phyloP scores from a whole-genome alignment of 2,113 vertebrate genomes.

The Apus apus region DNA sequence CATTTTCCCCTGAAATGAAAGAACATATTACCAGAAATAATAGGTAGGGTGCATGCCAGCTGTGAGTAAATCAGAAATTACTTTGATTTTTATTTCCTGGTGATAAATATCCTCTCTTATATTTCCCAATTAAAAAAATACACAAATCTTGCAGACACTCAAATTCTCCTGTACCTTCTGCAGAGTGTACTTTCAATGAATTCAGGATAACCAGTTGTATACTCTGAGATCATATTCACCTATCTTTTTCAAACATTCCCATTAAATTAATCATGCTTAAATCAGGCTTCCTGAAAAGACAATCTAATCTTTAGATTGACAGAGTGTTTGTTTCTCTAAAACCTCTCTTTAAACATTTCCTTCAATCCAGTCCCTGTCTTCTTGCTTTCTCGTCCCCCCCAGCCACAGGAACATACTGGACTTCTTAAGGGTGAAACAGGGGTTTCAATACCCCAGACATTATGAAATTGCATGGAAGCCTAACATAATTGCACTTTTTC shows the following conservation, averaged over 20 bases:
- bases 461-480: background rate
- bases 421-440: background rate
- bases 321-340: background rate
- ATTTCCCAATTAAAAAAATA: background rate
- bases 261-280: background rate
- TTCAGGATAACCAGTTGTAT: background rate
- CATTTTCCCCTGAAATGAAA: background rate
- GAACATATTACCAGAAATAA: background rate
- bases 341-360: background rate
- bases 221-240: background rate
- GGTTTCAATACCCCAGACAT: background rate
- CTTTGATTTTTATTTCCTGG: background rate
- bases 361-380: background rate
- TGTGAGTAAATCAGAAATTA: slow-evolving; percentile 3
- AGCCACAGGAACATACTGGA: background rate
- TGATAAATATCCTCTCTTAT: background rate
- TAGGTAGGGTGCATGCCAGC: background rate
- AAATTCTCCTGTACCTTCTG: background rate
- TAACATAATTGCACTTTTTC: background rate
- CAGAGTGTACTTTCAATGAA: background rate
- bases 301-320: background rate
- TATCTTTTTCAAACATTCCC: background rate
- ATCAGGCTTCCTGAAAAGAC: background rate
- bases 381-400: background rate
- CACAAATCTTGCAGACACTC: background rate